Evolutionary conservation across 2,113 vertebrate species (phyloP).

Genomic region (Ceyx margarethae): DNA sequence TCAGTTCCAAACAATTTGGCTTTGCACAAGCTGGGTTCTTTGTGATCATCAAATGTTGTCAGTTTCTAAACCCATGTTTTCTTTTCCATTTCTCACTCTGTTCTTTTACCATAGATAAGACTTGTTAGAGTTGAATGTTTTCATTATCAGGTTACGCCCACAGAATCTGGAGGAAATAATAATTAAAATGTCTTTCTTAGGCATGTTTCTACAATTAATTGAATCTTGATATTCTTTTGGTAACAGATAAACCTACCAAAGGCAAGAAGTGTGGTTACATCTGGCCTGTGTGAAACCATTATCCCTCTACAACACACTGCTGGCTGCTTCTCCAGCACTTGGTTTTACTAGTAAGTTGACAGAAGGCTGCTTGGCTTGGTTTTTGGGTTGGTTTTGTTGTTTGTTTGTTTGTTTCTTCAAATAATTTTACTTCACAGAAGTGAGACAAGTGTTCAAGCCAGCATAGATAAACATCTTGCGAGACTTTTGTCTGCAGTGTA

Average conservation of each 20-base stretch:
- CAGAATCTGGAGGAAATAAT: too few relatives aligned
- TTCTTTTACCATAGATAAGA: too few relatives aligned
- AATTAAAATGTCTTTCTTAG: too few relatives aligned
- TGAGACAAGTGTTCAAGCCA: not conserved
- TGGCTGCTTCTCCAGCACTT: not conserved
- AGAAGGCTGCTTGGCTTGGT: not conserved
- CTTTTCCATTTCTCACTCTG: too few relatives aligned
- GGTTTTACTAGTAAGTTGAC: not conserved
- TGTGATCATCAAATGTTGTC: too few relatives aligned
- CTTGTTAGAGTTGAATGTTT: too few relatives aligned
- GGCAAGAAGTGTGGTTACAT: not conserved
- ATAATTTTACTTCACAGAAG: not conserved
- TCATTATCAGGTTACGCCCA: too few relatives aligned
- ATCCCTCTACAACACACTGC: not conserved
- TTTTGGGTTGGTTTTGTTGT: not conserved
- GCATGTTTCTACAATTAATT: too few relatives aligned
- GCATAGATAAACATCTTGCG: not conserved
- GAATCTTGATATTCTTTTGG: too few relatives aligned
- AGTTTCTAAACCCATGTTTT: too few relatives aligned
- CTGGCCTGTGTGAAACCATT: not conserved
- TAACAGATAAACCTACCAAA: slow-evolving; percentile 1
- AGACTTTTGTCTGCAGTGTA: not conserved
- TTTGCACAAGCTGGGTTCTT: too few relatives aligned
- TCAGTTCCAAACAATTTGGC: too few relatives aligned
- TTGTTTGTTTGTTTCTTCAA: not conserved